These are phyloP conservation scores for Amblyopsis rosae DNA, from an alignment of 2,113 vertebrate species.

Conservation along the genomic window DNA sequence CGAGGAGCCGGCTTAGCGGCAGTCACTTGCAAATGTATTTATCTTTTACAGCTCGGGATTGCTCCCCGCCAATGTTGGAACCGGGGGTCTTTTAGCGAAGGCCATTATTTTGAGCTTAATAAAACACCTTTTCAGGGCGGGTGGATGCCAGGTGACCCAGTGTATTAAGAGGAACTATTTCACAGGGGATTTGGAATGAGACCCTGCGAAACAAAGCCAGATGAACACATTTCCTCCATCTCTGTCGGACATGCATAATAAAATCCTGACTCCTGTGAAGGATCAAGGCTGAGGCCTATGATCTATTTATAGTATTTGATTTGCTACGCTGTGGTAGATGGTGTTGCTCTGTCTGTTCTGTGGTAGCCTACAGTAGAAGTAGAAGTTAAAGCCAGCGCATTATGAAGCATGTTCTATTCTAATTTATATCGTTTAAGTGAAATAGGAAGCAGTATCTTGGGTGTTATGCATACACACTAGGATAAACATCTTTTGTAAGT, in stretches of 20 bases:
- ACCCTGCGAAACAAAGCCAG: constrained; percentile 64
- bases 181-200: constrained; percentile 49
- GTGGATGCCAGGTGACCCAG: constrained; percentile 34
- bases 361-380: constrained; percentile 31
- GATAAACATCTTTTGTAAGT: constrained; percentile 20
- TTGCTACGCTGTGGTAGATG: constrained; percentile 52
- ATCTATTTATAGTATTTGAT: constrained; percentile 64
- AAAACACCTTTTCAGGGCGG: constrained; percentile 29
- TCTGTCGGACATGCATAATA: constrained; percentile 42
- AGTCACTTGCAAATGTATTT: constrained; percentile 68
- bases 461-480: constrained; percentile 23
- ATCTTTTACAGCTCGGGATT: constrained; percentile 63
- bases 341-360: constrained; percentile 23
- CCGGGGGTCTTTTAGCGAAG: constrained; percentile 28
- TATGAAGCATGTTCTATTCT: constrained; percentile 40
- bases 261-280: constrained; percentile 39
- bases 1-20: constrained; percentile 62
- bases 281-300: constrained; percentile 50
- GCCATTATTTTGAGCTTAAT: constrained; percentile 47
- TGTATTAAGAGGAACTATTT: constrained; percentile 46
- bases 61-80: constrained; percentile 43
- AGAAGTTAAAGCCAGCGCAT: constrained; percentile 41
- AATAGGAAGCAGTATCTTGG: constrained; percentile 23
- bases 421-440: constrained; percentile 11
- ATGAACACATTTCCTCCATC: constrained; percentile 55